Evolutionary conservation across 2,888 invertebrate genomes (phyloP), one percentile per base, ranked within the genome.

Genomic region (Cotesia congregata): DNA sequence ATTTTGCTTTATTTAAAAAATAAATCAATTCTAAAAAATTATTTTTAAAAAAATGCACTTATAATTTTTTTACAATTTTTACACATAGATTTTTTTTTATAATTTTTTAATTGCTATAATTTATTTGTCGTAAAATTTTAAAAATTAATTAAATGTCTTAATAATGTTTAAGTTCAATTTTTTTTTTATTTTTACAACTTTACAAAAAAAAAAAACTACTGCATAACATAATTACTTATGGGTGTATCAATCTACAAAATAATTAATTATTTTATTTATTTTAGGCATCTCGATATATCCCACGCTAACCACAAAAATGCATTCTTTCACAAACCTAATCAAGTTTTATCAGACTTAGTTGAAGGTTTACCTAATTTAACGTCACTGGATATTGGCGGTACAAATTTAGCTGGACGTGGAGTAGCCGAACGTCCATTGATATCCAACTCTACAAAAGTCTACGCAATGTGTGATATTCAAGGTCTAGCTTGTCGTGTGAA

Each of bases 331-430:
- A 92, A 94, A 83, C 95, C 96, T 2, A 95, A 95, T 90, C 91
- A 92, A 79, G 91, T 94, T 41, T 90, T 99, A 62, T 91, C 93
- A 30, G 91, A 92, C 82, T 90, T 99, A 60, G 93, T 98, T 9
- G 91, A 92, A 72, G 93, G 91, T 86, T 91, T 99, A 83, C 95
- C 95, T 0, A 89, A 93, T 72, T 90, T 99, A 77, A 93, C 93
- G 64, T 96, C 96, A 38, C 90, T 99, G 83, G 98, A 99, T 90
- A 97, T 99, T 86, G 97, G 98, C 3, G 98, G 98, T 12, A 98
- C 98, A 17, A 98, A 99, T 91, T 91, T 99, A 80, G 97, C 98
- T 62, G 97, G 98, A 12, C 93, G 93, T 74, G 96, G 96, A 68
- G 94, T 94, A 39, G 94, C 94, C 12, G 91, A 92, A 86, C 90